These are phyloP conservation scores for Aphelenchoides avenae DNA, from an alignment of 1,140 invertebrate genomes.

Conservation along the genomic window DNA sequence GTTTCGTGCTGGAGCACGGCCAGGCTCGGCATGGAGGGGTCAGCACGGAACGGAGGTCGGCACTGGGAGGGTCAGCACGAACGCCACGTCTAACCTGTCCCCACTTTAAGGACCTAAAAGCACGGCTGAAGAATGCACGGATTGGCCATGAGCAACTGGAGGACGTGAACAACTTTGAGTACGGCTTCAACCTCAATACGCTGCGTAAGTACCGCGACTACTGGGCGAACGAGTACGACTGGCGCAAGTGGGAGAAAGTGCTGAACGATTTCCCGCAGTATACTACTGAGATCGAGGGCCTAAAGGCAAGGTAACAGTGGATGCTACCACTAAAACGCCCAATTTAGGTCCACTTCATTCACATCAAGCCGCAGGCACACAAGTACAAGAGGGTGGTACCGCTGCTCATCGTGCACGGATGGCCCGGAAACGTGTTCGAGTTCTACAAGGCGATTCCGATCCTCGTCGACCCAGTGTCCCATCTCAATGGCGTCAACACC, in stretches of 20 bases:
- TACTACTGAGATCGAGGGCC: conserved; percentile 31
- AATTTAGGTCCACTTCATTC: conserved; percentile 48
- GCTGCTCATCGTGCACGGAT: conserved; percentile 59
- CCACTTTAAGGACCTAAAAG: conserved; percentile 7
- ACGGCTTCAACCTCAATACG: conserved; percentile 15
- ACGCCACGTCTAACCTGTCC: too few relatives aligned
- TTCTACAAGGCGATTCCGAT: conserved; percentile 76
- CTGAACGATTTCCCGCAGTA: conserved; percentile 24
- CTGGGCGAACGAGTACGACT: conserved; percentile 29
- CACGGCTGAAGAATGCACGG: conserved; percentile 7
- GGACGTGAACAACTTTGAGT: conserved; percentile 22
- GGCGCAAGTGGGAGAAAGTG: conserved; percentile 19
- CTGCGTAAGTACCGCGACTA: conserved; percentile 14
- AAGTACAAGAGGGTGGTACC: conserved; percentile 23
- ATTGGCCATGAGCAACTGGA: conserved; percentile 29
- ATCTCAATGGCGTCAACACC: conserved; percentile 65
- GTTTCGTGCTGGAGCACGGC: too few relatives aligned
- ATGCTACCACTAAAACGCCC: not conserved
- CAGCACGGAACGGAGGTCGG: too few relatives aligned
- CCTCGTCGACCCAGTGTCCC: conserved; percentile 67
- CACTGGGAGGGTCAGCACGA: too few relatives aligned
- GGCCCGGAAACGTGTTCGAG: conserved; percentile 74
- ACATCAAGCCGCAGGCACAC: conserved; percentile 24
- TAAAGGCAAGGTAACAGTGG: conserved; percentile 10
- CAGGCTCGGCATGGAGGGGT: too few relatives aligned